Evolutionary conservation across 2,888 invertebrate genomes (phyloP).

Genomic region (Podabrus alpinus): DNA sequence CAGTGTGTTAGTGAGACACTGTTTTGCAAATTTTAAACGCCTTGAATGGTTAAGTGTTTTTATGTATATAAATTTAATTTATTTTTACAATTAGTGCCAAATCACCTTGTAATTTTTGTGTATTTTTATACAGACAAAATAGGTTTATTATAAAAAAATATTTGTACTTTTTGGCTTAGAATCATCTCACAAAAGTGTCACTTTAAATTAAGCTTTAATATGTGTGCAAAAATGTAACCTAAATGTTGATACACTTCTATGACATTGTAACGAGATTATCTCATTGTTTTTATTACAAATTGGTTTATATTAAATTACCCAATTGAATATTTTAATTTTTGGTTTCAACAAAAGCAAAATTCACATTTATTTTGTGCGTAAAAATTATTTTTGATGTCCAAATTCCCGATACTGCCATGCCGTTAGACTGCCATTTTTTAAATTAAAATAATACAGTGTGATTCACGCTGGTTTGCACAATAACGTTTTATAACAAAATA

Average conservation of each 20-base stretch:
- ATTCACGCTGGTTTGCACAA: not conserved
- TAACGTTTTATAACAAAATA: not conserved
- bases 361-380: no score
- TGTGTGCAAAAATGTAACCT: not conserved
- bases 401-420: not conserved
- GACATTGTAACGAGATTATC: not conserved
- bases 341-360: not conserved
- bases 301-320: not conserved
- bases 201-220: not conserved
- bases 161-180: not conserved
- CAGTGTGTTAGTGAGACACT: not conserved
- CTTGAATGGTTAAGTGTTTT: not conserved
- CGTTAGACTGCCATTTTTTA: not conserved
- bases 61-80: not conserved
- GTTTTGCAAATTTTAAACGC: not conserved
- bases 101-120: slow-evolving; percentile 12
- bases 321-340: not conserved
- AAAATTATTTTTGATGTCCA: not conserved
- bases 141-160: not conserved
- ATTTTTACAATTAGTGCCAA: slow-evolving; percentile 19
- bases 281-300: not conserved
- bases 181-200: not conserved
- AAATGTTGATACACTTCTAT: not conserved
- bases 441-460: not conserved
- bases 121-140: not conserved